Evolutionary conservation across 2,888 invertebrate species (phyloP).

Genomic region (Scaptomyza parva): DNA sequence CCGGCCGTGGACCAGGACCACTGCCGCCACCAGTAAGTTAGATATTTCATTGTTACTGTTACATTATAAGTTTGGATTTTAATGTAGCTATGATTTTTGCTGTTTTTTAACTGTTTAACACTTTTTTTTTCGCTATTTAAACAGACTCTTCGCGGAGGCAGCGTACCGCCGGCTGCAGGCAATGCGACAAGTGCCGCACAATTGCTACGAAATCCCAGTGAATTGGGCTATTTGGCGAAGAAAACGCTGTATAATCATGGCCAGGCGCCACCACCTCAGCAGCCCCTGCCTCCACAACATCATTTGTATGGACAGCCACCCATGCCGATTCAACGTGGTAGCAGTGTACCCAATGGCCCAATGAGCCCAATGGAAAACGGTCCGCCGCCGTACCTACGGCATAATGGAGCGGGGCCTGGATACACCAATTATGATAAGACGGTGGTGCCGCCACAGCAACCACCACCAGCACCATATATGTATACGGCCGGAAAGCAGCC

Average conservation of each 20-base stretch:
- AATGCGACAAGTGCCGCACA: constrained; percentile 64
- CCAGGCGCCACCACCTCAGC: constrained; percentile 67
- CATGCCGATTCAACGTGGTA: constrained; percentile 77
- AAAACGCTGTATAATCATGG: constrained; percentile 77
- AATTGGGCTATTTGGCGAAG: constrained; percentile 79
- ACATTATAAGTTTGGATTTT: too few relatives aligned
- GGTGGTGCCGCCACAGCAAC: constrained; percentile 59
- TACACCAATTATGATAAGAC: constrained; percentile 82
- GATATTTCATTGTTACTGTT: background rate
- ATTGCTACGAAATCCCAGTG: constrained; percentile 79
- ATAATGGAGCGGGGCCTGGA: constrained; percentile 63
- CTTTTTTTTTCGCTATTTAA: background rate
- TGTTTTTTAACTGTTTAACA: background rate
- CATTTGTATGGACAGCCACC: constrained; percentile 73
- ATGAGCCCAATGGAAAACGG: constrained; percentile 83
- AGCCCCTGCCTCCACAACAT: constrained; percentile 62
- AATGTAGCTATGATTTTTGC: too few relatives aligned
- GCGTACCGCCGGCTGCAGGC: constrained; percentile 76
- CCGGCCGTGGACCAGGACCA: constrained; percentile 66
- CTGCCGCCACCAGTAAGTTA: constrained; percentile 61
- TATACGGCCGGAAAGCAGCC: constrained; percentile 63
- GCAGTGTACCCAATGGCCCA: constrained; percentile 83
- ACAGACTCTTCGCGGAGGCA: constrained; percentile 75
- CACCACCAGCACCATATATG: constrained; percentile 68
- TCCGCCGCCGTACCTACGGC: constrained; percentile 63